A percentile compares a stretch with the other conserved stretches of the same genome.
phyloP scores from a whole-genome alignment of 2,888 invertebrate species.

The Platynereis dumerilii region DNA sequence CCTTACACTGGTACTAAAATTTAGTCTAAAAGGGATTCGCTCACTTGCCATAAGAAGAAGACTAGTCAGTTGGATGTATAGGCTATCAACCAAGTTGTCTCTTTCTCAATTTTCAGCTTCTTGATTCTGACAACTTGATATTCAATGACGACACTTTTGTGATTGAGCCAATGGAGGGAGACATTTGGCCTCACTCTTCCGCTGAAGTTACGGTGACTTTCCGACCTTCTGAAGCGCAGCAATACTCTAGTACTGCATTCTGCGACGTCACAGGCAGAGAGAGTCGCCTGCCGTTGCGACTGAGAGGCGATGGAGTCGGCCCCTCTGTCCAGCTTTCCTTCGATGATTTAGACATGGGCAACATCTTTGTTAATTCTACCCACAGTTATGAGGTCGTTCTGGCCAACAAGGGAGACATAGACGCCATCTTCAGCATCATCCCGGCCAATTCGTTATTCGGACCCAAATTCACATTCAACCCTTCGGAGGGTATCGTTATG shows the following conservation, averaged over 20 bases:
- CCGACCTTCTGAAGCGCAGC: conserved; percentile 59
- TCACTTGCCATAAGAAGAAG: too few species aligned
- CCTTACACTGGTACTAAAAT: too few species aligned
- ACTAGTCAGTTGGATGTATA: too few species aligned
- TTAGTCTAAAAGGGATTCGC: too few species aligned
- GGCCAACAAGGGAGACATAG: conserved; percentile 63
- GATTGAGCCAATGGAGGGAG: conserved; percentile 62
- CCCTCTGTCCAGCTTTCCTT: conserved; percentile 61
- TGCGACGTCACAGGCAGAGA: conserved; percentile 64
- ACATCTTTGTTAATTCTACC: conserved; percentile 61
- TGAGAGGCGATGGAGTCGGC: conserved; percentile 62
- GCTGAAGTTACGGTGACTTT: conserved; percentile 60
- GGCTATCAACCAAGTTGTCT: too few species aligned
- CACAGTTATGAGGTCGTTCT: conserved; percentile 63
- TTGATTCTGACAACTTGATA: conserved; percentile 54
- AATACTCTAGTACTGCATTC: conserved; percentile 59
- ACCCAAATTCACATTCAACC: conserved; percentile 60
- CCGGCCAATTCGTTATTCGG: conserved; percentile 56
- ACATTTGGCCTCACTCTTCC: conserved; percentile 63
- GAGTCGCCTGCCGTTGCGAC: conserved; percentile 58
- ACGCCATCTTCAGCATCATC: conserved; percentile 59
- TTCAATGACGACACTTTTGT: conserved; percentile 60
- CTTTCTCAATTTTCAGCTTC: conserved; percentile 43
- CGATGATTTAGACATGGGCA: conserved; percentile 61
- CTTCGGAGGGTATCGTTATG: conserved; percentile 60